These are phyloP conservation scores for Bolinopsis microptera DNA, from an alignment of 37 sponge, comb jelly and placozoan genomes.

Conservation along the genomic window DNA sequence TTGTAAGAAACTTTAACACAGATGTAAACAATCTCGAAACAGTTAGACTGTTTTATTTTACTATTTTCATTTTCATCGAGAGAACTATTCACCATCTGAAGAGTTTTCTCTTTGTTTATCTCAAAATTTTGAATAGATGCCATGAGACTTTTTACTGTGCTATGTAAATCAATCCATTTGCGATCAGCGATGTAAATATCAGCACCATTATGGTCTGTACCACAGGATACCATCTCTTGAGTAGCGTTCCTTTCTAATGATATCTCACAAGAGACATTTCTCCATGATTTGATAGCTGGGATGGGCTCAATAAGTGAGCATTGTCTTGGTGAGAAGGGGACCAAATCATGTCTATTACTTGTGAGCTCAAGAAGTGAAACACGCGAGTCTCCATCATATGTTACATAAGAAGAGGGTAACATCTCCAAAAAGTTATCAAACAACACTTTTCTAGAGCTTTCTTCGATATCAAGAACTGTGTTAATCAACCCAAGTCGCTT, in stretches of 20 bases:
- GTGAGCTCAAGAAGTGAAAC: neutral
- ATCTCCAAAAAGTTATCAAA: slow-evolving; percentile 55
- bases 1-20: neutral
- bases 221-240: neutral
- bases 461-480: neutral
- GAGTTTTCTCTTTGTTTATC: neutral
- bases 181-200: neutral
- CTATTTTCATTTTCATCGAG: neutral
- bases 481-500: neutral
- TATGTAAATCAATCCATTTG: neutral
- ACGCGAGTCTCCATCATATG: neutral
- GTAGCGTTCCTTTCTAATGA: neutral
- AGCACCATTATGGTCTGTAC: neutral
- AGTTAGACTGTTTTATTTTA: neutral
- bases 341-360: neutral
- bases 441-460: neutral
- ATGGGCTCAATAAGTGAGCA: neutral
- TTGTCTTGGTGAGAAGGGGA: neutral
- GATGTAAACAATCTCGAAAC: neutral
- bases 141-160: neutral
- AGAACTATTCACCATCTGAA: neutral
- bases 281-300: neutral
- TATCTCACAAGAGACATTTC: neutral
- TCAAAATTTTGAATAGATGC: neutral
- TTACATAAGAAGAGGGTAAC: neutral